These are phyloP conservation scores for Papilio polytes DNA, from an alignment of 1,140 invertebrate species.

Conservation along the genomic window DNA sequence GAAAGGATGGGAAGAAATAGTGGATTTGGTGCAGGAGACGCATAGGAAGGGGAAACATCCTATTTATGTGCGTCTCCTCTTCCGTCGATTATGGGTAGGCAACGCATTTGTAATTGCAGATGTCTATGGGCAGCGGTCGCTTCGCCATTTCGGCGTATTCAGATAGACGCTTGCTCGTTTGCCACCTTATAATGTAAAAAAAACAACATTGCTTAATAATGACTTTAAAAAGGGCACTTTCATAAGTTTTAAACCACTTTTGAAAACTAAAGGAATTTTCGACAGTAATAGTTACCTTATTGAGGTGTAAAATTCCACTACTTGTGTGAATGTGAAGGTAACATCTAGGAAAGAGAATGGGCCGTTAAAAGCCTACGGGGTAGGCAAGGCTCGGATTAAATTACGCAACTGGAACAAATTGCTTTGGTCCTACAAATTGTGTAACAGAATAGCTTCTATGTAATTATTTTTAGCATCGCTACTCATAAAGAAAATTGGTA, in stretches of 20 bases:
- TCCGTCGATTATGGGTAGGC: no score
- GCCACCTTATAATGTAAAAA: no score
- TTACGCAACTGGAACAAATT: conserved; percentile 11
- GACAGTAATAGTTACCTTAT: neutral
- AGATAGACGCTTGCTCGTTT: no score
- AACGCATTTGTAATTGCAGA: no score
- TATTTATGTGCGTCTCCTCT: no score
- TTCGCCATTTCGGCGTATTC: no score
- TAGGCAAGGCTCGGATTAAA: conserved; percentile 7
- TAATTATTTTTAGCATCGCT: conserved; percentile 11
- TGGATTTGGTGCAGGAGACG: no score
- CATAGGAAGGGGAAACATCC: no score
- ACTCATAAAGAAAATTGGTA: neutral
- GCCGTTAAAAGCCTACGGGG: neutral
- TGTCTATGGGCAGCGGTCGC: no score
- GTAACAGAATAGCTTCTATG: neutral
- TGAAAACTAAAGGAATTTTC: neutral
- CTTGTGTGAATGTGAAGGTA: neutral
- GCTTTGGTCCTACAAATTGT: conserved; percentile 27
- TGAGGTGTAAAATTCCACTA: conserved; percentile 6
- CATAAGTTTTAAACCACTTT: neutral
- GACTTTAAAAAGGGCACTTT: neutral
- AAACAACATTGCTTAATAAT: neutral
- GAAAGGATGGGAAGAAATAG: no score
- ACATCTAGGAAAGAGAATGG: neutral